Evolutionary conservation across 1,140 invertebrate species (phyloP).

Genomic region (Whitmania pigra): DNA sequence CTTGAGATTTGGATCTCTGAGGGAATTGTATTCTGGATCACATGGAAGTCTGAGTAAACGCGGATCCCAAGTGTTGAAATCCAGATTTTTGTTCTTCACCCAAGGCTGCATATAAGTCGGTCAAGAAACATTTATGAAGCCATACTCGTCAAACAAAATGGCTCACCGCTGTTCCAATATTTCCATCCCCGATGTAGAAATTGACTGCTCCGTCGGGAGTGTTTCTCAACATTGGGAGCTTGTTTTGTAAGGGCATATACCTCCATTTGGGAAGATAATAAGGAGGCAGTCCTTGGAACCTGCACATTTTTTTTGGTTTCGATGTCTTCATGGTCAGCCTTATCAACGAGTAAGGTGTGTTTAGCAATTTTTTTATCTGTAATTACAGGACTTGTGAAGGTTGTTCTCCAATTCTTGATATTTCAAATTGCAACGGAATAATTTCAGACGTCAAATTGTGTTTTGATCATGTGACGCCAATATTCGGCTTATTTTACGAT

Average conservation of each 20-base stretch:
- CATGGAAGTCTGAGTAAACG: background rate
- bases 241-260: background rate
- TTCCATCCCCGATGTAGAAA: slow-evolving; percentile 10
- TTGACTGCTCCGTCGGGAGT: background rate
- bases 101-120: background rate
- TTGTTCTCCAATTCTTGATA: too few relatives aligned
- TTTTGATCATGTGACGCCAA: too few relatives aligned
- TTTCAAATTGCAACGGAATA: too few relatives aligned
- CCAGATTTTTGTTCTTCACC: slow-evolving; percentile 2
- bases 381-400: too few relatives aligned
- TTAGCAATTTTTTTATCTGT: too few relatives aligned
- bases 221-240: background rate
- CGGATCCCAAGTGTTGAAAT: slow-evolving; percentile 2
- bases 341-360: too few relatives aligned
- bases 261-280: slow-evolving; percentile 11
- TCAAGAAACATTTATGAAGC: too few relatives aligned
- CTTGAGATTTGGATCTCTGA: slow-evolving; percentile 10
- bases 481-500: too few relatives aligned
- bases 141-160: background rate
- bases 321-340: too few relatives aligned
- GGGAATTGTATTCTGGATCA: background rate
- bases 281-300: slow-evolving; percentile 1
- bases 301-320: slow-evolving; percentile 6
- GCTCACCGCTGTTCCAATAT: background rate
- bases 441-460: too few relatives aligned